Evolutionary conservation across 2,113 vertebrate genomes (phyloP).

Genomic region (Amblyornis subalaris): DNA sequence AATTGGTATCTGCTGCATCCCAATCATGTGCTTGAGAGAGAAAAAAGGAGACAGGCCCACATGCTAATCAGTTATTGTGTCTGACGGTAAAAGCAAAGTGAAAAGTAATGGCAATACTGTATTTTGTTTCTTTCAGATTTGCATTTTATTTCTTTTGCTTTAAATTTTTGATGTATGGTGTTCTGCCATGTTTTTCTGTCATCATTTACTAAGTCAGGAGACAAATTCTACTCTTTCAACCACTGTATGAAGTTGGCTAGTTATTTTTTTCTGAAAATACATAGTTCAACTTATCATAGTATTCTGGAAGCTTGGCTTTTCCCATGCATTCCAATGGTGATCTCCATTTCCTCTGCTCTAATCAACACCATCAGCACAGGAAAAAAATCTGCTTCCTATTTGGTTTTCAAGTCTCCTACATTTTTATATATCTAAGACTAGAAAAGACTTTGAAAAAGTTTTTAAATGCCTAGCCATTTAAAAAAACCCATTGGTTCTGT

Average conservation of each 20-base stretch:
- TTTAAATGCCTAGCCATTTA: neutral
- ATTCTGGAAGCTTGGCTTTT: slow-evolving; percentile 21
- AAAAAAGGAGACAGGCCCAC: neutral
- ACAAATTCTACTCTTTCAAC: neutral
- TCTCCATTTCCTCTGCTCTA: slow-evolving; percentile 50
- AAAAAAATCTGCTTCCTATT: slow-evolving; percentile 30
- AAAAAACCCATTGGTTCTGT: neutral
- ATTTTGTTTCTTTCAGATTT: neutral
- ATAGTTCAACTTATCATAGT: neutral
- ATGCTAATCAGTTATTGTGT: neutral
- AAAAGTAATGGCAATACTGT: neutral
- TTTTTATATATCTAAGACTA: neutral
- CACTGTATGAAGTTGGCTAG: neutral
- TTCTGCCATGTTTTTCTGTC: neutral
- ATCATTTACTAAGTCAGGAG: neutral
- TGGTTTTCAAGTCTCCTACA: neutral
- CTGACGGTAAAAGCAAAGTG: neutral
- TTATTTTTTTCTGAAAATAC: neutral
- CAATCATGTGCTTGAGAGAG: neutral
- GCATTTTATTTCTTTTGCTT: neutral
- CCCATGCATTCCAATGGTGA: slow-evolving; percentile 55
- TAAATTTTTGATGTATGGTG: neutral
- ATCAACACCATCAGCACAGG: slow-evolving; percentile 48
- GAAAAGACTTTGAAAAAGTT: neutral
- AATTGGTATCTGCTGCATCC: neutral